These are phyloP conservation scores for Acanthaster planci DNA, from an alignment of 35 echinoderm and acorn worm genomes.

Conservation along the genomic window DNA sequence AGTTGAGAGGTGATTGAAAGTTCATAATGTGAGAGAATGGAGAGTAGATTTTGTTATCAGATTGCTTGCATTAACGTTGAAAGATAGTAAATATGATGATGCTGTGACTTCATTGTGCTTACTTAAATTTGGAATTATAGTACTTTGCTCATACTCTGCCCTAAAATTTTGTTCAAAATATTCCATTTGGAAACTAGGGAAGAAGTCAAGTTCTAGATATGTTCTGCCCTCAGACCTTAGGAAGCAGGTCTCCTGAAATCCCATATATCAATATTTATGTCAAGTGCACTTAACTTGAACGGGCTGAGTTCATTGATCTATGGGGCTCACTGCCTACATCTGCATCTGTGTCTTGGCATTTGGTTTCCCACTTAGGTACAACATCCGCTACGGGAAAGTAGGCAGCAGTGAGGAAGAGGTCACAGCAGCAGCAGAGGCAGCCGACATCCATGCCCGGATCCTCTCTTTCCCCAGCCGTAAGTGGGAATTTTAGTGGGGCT, in stretches of 20 bases:
- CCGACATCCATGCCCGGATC: slow-evolving; percentile 84
- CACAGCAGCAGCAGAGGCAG: slow-evolving; percentile 64
- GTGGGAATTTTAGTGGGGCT: background rate
- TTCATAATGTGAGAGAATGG: too few relatives aligned
- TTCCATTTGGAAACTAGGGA: too few relatives aligned
- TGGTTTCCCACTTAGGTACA: slow-evolving; percentile 70
- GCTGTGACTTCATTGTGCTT: too few relatives aligned
- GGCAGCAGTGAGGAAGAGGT: slow-evolving; percentile 70
- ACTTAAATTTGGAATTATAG: too few relatives aligned
- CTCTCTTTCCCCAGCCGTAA: slow-evolving; percentile 79
- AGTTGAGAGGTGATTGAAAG: too few relatives aligned
- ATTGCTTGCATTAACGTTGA: too few relatives aligned
- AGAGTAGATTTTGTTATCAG: too few relatives aligned
- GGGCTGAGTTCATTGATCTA: too few relatives aligned
- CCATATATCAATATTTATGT: background rate
- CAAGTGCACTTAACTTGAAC: background rate
- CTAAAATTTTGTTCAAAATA: too few relatives aligned
- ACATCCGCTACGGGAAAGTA: slow-evolving; percentile 83
- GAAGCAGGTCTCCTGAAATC: background rate
- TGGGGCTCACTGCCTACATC: background rate
- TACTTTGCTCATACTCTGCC: too few relatives aligned
- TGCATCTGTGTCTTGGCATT: background rate
- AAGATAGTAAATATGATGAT: too few relatives aligned
- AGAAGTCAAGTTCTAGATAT: too few relatives aligned
- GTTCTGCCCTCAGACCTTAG: background rate